A percentile compares a stretch with the other conserved stretches of the same genome.
Evolutionary conservation across 2,888 invertebrate genomes (phyloP).

Genomic region (Dione vanillae): DNA sequence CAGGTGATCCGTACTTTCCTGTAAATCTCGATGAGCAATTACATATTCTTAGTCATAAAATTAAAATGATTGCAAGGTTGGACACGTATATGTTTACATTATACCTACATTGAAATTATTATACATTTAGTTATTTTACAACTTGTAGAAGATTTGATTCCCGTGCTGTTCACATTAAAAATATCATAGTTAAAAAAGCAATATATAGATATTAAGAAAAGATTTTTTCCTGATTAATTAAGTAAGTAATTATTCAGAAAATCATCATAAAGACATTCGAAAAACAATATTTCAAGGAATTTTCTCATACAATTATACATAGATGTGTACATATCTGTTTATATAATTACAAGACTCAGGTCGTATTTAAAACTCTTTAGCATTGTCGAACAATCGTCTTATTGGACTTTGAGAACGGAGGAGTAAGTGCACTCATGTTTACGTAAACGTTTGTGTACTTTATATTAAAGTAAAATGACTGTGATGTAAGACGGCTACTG

Average conservation of each 20-base stretch:
- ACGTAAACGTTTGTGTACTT: slow-evolving; percentile 12
- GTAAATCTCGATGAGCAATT: slow-evolving; percentile 29
- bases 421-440: slow-evolving; percentile 12
- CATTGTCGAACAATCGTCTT: background rate
- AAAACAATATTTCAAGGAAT: too few relatives aligned
- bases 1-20: slow-evolving; percentile 19
- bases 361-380: background rate
- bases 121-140: background rate
- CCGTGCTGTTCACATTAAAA: too few relatives aligned
- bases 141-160: background rate
- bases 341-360: background rate
- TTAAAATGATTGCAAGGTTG: slow-evolving; percentile 9
- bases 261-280: too few relatives aligned
- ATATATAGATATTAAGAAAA: too few relatives aligned
- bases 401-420: background rate
- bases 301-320: background rate
- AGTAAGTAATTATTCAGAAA: too few relatives aligned
- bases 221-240: too few relatives aligned
- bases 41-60: slow-evolving; percentile 17
- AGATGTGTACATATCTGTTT: background rate
- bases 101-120: background rate
- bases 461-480: slow-evolving; percentile 15
- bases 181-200: too few relatives aligned
- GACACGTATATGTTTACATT: background rate
- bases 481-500: slow-evolving; percentile 6